Percentiles rank a stretch among this genome's conserved stretches.
These are phyloP conservation scores for Acropora tenuis DNA, from an alignment of 64 coral and sea anemone species.

Conservation along the genomic window DNA sequence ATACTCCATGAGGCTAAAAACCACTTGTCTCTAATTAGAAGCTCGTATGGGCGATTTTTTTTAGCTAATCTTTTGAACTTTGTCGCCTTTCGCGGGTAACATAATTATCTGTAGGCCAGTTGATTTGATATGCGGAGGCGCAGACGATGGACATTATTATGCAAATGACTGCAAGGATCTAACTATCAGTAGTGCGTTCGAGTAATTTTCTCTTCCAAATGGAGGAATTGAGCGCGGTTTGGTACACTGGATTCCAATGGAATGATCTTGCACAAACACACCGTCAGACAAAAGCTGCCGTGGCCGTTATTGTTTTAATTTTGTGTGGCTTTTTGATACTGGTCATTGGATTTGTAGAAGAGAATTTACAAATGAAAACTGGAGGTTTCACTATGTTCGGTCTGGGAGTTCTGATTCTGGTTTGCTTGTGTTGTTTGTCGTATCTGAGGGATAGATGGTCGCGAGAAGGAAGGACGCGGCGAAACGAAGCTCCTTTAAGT, in stretches of 20 bases:
- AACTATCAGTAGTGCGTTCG: neutral
- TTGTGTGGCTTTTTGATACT: neutral
- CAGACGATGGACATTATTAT: neutral
- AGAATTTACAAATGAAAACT: constrained; percentile 35
- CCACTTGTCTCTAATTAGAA: too few relatives aligned
- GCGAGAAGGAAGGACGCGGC: neutral
- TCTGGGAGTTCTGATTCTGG: neutral
- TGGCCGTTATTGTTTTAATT: neutral
- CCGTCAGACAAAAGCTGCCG: neutral
- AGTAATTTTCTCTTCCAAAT: neutral
- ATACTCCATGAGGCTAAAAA: too few relatives aligned
- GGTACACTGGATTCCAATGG: constrained; percentile 25
- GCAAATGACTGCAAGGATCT: neutral
- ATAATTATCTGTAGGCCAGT: too few relatives aligned
- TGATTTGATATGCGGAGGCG: neutral
- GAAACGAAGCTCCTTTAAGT: constrained; percentile 6
- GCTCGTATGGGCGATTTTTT: too few relatives aligned
- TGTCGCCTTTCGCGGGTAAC: too few relatives aligned
- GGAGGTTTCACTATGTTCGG: constrained; percentile 24
- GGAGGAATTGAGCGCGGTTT: constrained; percentile 25
- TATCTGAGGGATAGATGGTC: constrained; percentile 1
- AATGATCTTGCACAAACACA: neutral
- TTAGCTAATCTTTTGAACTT: too few relatives aligned
- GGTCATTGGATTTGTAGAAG: neutral
- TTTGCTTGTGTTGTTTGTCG: neutral